Conservation (phyloP, 2,888 invertebrate genomes). For the Drosophila pegasa region DNA sequence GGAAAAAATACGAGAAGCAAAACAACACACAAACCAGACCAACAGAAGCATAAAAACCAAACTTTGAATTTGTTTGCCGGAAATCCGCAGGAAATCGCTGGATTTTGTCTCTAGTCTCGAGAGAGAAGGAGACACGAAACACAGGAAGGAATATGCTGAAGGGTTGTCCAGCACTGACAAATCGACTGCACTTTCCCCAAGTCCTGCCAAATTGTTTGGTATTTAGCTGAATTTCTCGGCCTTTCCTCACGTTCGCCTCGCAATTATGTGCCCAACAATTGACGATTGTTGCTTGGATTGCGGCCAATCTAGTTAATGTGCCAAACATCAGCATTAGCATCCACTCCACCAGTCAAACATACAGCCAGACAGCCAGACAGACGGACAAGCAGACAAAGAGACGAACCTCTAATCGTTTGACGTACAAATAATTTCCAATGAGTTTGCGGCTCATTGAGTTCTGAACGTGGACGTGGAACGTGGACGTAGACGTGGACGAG, state of each 20-base stretch:
- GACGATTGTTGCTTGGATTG: constrained; percentile 60
- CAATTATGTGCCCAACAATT: constrained; percentile 75
- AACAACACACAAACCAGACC: constrained; percentile 38
- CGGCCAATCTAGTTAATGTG: constrained; percentile 77
- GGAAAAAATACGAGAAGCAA: background rate
- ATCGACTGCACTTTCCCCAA: constrained; percentile 46
- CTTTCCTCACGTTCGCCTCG: constrained; percentile 59
- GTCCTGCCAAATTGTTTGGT: constrained; percentile 51
- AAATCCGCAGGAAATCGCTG: constrained; percentile 80
- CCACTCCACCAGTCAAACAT: constrained; percentile 43
- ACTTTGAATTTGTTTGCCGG: constrained; percentile 76
- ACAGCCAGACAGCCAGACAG: constrained; percentile 14
- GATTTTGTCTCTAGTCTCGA: constrained; percentile 59
- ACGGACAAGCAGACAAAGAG: constrained; percentile 6
- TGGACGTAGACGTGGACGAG: background rate
- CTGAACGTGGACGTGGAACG: constrained; percentile 58
- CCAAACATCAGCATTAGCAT: constrained; percentile 74
- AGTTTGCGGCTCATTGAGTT: constrained; percentile 79
- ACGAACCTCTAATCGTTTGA: constrained; percentile 66
- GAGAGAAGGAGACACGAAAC: constrained; percentile 15
- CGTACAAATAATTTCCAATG: constrained; percentile 79
- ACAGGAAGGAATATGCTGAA: constrained; percentile 45
- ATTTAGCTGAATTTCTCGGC: constrained; percentile 66
- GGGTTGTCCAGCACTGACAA: constrained; percentile 65
- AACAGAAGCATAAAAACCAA: constrained; percentile 58